These are phyloP conservation scores for Hirtodrosophila confusa DNA, from an alignment of 2,888 invertebrate genomes.

Conservation along the genomic window DNA sequence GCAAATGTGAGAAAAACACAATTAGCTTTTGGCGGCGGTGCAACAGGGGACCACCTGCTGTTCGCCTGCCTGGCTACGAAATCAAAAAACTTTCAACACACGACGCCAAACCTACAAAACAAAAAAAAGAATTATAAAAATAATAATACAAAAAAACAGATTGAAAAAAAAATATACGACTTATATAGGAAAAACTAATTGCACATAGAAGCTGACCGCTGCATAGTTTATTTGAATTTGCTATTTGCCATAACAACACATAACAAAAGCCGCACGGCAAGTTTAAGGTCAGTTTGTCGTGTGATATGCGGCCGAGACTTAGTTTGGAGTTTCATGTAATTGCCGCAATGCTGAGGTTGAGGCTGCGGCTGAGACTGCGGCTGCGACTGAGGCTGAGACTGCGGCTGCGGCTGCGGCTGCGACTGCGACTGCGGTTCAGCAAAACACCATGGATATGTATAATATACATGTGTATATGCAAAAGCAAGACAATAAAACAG, in stretches of 20 bases:
- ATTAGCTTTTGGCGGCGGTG: slow-evolving; percentile 78
- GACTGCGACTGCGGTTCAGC: slow-evolving; percentile 36
- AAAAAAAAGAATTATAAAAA: slow-evolving; percentile 19
- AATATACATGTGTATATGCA: slow-evolving; percentile 29
- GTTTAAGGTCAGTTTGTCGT: slow-evolving; percentile 73
- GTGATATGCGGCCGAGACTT: slow-evolving; percentile 54
- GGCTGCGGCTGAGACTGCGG: slow-evolving; percentile 11
- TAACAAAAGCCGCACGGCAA: slow-evolving; percentile 74
- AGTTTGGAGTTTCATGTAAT: slow-evolving; percentile 48
- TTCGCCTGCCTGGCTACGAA: slow-evolving; percentile 51
- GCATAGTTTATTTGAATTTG: slow-evolving; percentile 64
- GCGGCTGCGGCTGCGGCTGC: slow-evolving; percentile 10
- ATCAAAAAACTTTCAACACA: slow-evolving; percentile 71
- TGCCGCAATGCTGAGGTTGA: slow-evolving; percentile 53
- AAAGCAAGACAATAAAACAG: slow-evolving; percentile 45
- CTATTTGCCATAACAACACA: slow-evolving; percentile 32
- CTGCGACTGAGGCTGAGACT: slow-evolving; percentile 1
- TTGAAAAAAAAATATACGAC: slow-evolving; percentile 23
- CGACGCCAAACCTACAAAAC: slow-evolving; percentile 43
- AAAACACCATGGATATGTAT: slow-evolving; percentile 57
- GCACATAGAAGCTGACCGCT: slow-evolving; percentile 71
- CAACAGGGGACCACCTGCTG: slow-evolving; percentile 72
- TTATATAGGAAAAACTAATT: slow-evolving; percentile 72
- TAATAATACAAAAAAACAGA: slow-evolving; percentile 28
- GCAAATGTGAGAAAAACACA: slow-evolving; percentile 81